Conservation (phyloP, 2,888 invertebrate species). For the Pseudococcus longispinus region DNA sequence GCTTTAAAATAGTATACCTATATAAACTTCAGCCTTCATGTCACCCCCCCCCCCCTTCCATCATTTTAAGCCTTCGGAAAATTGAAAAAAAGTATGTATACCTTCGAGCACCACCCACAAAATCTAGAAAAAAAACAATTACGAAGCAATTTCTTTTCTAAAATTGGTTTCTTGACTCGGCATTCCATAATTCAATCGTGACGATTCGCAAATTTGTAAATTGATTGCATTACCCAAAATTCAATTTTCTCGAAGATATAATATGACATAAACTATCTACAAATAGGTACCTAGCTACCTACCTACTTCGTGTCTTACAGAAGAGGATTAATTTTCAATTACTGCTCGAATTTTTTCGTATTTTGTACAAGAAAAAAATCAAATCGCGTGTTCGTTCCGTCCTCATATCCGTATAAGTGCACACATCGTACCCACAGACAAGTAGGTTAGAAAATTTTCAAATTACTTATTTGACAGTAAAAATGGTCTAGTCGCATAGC, state of each 20-base stretch:
- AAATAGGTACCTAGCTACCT: not conserved
- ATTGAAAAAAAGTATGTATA: no score
- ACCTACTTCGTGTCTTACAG: not conserved
- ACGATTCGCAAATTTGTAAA: not conserved
- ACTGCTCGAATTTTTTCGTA: not conserved
- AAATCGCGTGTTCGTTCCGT: not conserved
- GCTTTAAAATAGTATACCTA: no score
- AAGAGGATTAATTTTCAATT: not conserved
- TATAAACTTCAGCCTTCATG: no score
- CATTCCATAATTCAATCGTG: not conserved
- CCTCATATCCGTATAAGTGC: not conserved
- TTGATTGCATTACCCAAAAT: not conserved
- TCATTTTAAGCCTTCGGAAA: no score
- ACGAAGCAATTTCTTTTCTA: not conserved
- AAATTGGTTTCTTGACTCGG: not conserved
- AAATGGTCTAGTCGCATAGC: slow-evolving; percentile 16
- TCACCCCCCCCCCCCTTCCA: no score
- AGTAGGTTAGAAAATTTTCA: slow-evolving; percentile 11
- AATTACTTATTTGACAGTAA: not conserved
- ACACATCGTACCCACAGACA: not conserved
- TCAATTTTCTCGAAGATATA: not conserved
- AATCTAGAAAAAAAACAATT: no score
- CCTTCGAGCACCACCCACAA: no score
- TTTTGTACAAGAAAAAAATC: not conserved
- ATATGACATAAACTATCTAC: not conserved